These are phyloP conservation scores for Danaus plexippus DNA, from an alignment of 1,140 invertebrate genomes.

Conservation along the genomic window DNA sequence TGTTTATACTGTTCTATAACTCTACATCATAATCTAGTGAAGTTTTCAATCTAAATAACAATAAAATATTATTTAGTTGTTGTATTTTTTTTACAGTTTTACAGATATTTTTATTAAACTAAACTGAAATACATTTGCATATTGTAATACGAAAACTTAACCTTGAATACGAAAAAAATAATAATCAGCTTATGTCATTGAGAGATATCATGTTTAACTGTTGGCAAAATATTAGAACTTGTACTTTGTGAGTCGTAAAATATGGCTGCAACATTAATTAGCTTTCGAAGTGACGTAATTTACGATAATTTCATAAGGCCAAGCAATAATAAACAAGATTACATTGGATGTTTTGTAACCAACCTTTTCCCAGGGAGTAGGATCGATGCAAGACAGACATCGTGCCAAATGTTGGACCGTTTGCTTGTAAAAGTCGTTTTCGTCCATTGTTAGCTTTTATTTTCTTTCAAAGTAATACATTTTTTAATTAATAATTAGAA, in stretches of 20 bases:
- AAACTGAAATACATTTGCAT: no score
- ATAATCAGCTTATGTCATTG: slow-evolving; percentile 33
- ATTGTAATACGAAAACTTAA: slow-evolving; percentile 6
- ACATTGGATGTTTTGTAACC: slow-evolving; percentile 30
- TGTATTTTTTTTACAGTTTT: no score
- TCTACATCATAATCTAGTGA: no score
- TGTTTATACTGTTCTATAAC: no score
- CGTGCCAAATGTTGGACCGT: slow-evolving; percentile 91
- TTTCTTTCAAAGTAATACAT: slow-evolving; percentile 35
- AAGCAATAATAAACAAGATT: slow-evolving; percentile 35
- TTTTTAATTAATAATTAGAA: slow-evolving; percentile 39
- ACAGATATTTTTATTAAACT: no score
- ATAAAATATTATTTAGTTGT: no score
- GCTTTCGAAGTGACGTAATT: no score
- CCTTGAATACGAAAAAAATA: slow-evolving; percentile 9
- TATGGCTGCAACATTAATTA: no score
- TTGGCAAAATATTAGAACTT: not conserved
- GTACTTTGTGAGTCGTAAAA: no score
- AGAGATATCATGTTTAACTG: slow-evolving; percentile 25
- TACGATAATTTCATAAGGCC: slow-evolving; percentile 21
- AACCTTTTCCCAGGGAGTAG: slow-evolving; percentile 90
- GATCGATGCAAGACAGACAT: slow-evolving; percentile 86
- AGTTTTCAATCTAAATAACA: no score
- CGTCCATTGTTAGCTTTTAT: slow-evolving; percentile 72
- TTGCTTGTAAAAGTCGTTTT: slow-evolving; percentile 87